Evolutionary conservation across 2,797 vertebrate genomes (phyloP), one percentile per base, ranked within the genome.

Genomic region (Taenioides sp.): DNA sequence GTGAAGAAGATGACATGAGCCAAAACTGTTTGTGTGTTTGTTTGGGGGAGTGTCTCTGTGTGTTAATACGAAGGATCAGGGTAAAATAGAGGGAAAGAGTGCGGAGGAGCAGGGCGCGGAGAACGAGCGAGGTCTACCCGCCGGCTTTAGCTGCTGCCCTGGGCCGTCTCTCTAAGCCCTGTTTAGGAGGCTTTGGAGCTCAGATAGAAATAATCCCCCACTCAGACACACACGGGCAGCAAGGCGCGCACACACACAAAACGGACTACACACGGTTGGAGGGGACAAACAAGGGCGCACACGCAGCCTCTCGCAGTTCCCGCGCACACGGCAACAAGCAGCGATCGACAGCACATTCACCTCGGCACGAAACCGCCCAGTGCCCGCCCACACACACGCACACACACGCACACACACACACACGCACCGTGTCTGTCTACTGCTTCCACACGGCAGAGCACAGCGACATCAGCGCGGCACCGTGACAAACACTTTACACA

Each of bases 401-500:
- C 31, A 34, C 31, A 6, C 74, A 31, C 72, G 22, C 70, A 67
- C 67, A 57, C 71, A 25, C 63, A 22, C 77, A 49, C 66, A 63
- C 80, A 17, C 1, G 76, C 82, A 78, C 69, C 4, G 9, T 81
- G 84, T 74, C 86, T 80, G 84, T 83, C 85, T 87, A 67, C 76
- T n/a, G 79, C 83, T 87, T 86, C 84, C 73, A 79, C 82, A 83
- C 80, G 77, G 87, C 86, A 77, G 89, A 83, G 86, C 89, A 86
- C 84, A 85, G 87, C 88, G 79, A 89, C 90, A 87, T 90, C 88
- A 84, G 84, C 86, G 86, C 89, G 85, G 87, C 87, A 86, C 86
- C 87, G 87, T 90, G 90, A 91, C 91, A 91, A 92, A 90, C 87
- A 90, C 91, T 91, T 92, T 91, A 91, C 91, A 91, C 86, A 91